These are phyloP conservation scores for Anniella stebbinsi DNA, from an alignment of 2,797 vertebrate genomes.

Conservation along the genomic window DNA sequence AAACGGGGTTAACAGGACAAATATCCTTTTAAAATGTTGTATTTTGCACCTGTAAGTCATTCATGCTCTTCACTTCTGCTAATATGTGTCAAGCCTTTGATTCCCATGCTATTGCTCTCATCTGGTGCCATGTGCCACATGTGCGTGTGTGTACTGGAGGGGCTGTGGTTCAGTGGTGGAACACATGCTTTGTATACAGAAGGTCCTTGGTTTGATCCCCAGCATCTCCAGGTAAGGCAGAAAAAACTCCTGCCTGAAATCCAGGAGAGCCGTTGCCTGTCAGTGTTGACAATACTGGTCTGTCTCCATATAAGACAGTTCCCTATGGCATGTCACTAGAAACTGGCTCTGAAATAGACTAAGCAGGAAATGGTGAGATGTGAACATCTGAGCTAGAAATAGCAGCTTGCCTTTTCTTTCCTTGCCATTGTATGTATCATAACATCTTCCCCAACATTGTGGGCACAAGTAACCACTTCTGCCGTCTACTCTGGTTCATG, in stretches of 20 bases:
- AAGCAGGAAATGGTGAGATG: not conserved
- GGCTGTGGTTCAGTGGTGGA: too few relatives aligned
- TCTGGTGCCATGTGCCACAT: conserved; percentile 3
- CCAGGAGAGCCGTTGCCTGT: too few relatives aligned
- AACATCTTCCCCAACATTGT: not conserved
- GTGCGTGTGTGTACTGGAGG: not conserved
- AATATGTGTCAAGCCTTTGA: conserved; percentile 63
- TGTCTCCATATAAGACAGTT: too few relatives aligned
- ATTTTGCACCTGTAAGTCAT: conserved; percentile 59
- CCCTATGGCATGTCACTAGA: conserved; percentile 35
- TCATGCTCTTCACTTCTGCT: conserved; percentile 58
- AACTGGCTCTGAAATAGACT: conserved; percentile 27
- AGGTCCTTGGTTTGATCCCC: too few relatives aligned
- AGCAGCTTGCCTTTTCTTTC: not conserved
- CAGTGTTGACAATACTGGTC: too few relatives aligned
- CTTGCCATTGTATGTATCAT: not conserved
- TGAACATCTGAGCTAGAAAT: not conserved
- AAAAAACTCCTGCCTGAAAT: too few relatives aligned
- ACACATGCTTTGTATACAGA: too few relatives aligned
- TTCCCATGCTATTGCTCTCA: conserved; percentile 49
- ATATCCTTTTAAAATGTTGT: conserved; percentile 56
- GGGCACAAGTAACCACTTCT: not conserved
- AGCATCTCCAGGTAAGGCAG: too few relatives aligned
- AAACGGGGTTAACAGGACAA: conserved; percentile 55
- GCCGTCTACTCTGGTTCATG: not conserved